phyloP scores from a whole-genome alignment of 1,140 invertebrate species.

The Cydia strobilella region DNA sequence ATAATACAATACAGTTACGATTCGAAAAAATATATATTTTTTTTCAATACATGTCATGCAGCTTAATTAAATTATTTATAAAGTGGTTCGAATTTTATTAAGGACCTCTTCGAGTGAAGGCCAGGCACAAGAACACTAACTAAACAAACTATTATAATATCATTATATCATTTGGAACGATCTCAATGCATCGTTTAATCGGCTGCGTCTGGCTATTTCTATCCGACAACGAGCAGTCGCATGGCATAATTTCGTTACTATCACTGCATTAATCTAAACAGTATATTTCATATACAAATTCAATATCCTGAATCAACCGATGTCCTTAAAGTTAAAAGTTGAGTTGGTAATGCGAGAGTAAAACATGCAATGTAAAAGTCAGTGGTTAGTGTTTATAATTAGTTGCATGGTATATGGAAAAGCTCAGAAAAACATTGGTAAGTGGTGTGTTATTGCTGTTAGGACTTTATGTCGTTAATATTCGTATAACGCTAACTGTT shows the following conservation, averaged over 20 bases:
- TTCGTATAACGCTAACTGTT: no score
- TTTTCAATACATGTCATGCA: no score
- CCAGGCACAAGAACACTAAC: conserved; percentile 10
- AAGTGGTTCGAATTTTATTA: no score
- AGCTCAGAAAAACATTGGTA: conserved; percentile 10
- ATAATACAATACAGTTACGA: no score
- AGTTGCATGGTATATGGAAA: not conserved
- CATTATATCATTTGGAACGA: conserved; percentile 22
- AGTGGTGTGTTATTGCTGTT: not conserved
- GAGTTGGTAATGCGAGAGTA: not conserved
- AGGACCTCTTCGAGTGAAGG: no score
- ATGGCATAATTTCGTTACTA: conserved; percentile 22
- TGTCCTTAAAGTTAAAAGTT: not conserved
- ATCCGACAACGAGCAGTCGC: conserved; percentile 8
- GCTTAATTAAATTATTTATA: no score
- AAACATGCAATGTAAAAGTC: not conserved
- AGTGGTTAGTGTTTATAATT: conserved; percentile 13
- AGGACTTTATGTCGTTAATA: no score
- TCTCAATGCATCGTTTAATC: conserved; percentile 25
- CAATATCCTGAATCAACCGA: not conserved
- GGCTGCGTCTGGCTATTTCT: conserved; percentile 20
- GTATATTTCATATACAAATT: not conserved
- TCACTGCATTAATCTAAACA: not conserved
- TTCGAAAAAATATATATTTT: no score
- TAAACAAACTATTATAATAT: conserved; percentile 4